phyloP scores from a whole-genome alignment of 2,888 invertebrate genomes.

The Orchestes rusci region DNA sequence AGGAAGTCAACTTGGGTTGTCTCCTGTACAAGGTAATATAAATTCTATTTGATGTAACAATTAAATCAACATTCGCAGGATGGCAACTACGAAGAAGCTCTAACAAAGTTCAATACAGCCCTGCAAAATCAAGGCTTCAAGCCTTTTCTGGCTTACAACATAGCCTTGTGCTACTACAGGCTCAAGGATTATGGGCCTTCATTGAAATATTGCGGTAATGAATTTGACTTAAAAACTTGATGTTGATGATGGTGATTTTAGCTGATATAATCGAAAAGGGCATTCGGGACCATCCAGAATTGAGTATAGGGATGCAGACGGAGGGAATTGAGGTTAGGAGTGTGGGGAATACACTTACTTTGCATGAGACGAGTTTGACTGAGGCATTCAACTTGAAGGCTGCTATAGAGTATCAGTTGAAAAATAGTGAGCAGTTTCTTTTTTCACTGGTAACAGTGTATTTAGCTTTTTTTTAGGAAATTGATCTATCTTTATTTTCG shows the following conservation, averaged over 20 bases:
- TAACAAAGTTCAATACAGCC: slow-evolving; percentile 81
- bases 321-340: slow-evolving; percentile 89
- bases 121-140: slow-evolving; percentile 84
- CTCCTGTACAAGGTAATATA: slow-evolving; percentile 75
- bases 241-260: slow-evolving; percentile 33
- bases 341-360: slow-evolving; percentile 88
- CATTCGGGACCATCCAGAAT: slow-evolving; percentile 92
- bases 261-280: slow-evolving; percentile 92
- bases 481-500: too few relatives aligned
- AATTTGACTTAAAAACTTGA: too few relatives aligned
- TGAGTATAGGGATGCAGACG: slow-evolving; percentile 95
- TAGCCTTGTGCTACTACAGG: slow-evolving; percentile 90
- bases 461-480: too few relatives aligned
- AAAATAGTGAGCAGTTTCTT: slow-evolving; percentile 55
- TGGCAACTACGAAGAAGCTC: slow-evolving; percentile 80
- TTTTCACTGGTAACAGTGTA: not conserved
- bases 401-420: slow-evolving; percentile 92
- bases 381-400: slow-evolving; percentile 98
- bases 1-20: slow-evolving; percentile 92
- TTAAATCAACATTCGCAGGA: slow-evolving; percentile 46
- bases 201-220: slow-evolving; percentile 83
- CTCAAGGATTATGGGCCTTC: slow-evolving; percentile 91
- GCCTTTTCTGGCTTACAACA: slow-evolving; percentile 89
- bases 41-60: not conserved
- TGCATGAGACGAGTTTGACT: slow-evolving; percentile 93